Conservation (phyloP, 2,797 vertebrate genomes). For the Jordanella pulchra region DNA sequence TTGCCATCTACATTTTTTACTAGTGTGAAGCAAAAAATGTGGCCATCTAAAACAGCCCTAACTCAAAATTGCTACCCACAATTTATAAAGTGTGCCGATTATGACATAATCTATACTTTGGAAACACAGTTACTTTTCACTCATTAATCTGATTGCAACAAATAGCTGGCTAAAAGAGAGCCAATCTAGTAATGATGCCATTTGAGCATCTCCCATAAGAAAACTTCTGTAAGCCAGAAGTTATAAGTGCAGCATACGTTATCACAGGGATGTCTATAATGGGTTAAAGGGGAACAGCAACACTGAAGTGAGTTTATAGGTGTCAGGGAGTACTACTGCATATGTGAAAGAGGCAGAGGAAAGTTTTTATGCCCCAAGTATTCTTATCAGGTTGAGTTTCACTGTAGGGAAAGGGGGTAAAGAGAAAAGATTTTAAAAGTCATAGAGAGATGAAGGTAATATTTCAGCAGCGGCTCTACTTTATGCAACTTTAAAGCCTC, state of each 20-base stretch:
- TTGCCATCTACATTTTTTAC: constrained; percentile 5
- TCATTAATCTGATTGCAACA: constrained; percentile 47
- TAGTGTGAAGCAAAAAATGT: constrained; percentile 13
- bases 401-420: constrained; percentile 10
- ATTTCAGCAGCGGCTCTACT: constrained; percentile 3
- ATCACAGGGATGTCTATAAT: constrained; percentile 29
- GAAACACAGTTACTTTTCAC: constrained; percentile 31
- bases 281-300: constrained; percentile 47
- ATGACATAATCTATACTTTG: constrained; percentile 21
- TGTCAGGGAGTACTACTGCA: constrained; percentile 26
- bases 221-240: constrained; percentile 11
- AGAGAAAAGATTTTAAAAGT: constrained; percentile 16
- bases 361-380: constrained; percentile 26
- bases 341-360: constrained; percentile 20
- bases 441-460: not conserved
- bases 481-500: not conserved
- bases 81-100: constrained; percentile 29
- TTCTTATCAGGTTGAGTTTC: constrained; percentile 23
- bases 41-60: constrained; percentile 30
- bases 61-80: constrained; percentile 33
- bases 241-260: constrained; percentile 44
- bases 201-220: constrained; percentile 23
- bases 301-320: constrained; percentile 23
- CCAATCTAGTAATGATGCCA: constrained; percentile 6
- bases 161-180: constrained; percentile 24